Evolutionary conservation across 2,888 invertebrate species (phyloP), one percentile per base, ranked within the genome.

Genomic region (Gisinianus flammeolus): DNA sequence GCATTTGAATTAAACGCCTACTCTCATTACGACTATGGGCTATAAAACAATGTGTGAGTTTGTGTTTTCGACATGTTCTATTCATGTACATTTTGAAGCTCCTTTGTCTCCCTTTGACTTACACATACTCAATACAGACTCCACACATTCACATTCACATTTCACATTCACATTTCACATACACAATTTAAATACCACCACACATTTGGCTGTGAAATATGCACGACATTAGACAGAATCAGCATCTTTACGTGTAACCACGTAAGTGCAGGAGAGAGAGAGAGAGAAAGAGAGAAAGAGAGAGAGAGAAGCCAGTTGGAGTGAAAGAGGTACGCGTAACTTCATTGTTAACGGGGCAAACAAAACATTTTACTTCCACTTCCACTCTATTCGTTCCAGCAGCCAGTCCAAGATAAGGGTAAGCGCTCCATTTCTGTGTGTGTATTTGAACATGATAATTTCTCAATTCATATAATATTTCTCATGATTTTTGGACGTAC

Each of bases 61-160:
- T 76, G 77, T 77, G 77, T 77, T 77, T 77, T 77, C 70, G 77
- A 77, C 77, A 70, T 77, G 77, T 70, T 52, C 77, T 70, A 70
- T 58, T 77, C 77, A 70, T 70, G 70, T 77, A 77, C 70, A 77
- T 70, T 76, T 77, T 64, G 56, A 69, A 77, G 70, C 16, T 77
- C 62, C 77, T 77, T 70, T 68, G 68, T 68, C 66, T 52, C 64
- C 52, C 12, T 22, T 26, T 62, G n/a, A 33, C 35, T 70, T 64
- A 44, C 66, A 44, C 54, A 66, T 44, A 66, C 22, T 35, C 67
- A n/a, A 64, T 33, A 73, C 73, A 35, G 31, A 72, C 31, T 24
- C 10, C 71, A 73, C 44, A 73, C 31, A 31, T 16, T 19, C 19
- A 8, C 2, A 44, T 30, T 54, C 70, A 54, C 52, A 54, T 24